Evolutionary conservation across 2,888 invertebrate genomes (phyloP).

Genomic region (Andrena praecox): DNA sequence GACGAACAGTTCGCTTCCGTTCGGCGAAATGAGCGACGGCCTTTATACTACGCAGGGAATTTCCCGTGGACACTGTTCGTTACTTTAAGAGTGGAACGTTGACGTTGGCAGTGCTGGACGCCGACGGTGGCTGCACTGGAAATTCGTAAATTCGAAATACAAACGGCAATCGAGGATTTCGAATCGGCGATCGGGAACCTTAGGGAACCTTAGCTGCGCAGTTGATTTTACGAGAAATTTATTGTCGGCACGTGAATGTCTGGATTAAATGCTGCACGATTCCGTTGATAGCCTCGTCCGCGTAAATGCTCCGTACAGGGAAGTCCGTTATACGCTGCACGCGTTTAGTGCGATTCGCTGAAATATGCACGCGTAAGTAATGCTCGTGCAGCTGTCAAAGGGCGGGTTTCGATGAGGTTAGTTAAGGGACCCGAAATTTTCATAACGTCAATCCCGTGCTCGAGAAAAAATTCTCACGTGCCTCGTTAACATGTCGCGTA

Average conservation of each 20-base stretch:
- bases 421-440: constrained; percentile 30
- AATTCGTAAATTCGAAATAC: constrained; percentile 38
- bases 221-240: constrained; percentile 6
- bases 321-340: constrained; percentile 22
- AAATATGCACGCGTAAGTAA: not conserved
- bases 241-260: not conserved
- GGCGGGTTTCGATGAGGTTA: constrained; percentile 48
- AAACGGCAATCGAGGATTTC: not conserved
- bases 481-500: constrained; percentile 71
- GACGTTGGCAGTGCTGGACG: constrained; percentile 24
- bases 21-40: too few relatives aligned
- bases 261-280: not conserved
- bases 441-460: not conserved
- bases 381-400: constrained; percentile 20
- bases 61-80: too few relatives aligned
- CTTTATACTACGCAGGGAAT: too few relatives aligned
- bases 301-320: not conserved
- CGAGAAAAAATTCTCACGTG: constrained; percentile 13
- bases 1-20: too few relatives aligned
- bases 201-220: not conserved
- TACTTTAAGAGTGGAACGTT: too few relatives aligned
- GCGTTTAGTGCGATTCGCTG: constrained; percentile 8
- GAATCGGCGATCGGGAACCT: not conserved
- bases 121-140: constrained; percentile 23
- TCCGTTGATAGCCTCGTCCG: not conserved